A percentile compares a stretch with the other conserved stretches of the same genome.
Conservation (phyloP, 2,888 invertebrate genomes). For the Perithous albicinctus region DNA sequence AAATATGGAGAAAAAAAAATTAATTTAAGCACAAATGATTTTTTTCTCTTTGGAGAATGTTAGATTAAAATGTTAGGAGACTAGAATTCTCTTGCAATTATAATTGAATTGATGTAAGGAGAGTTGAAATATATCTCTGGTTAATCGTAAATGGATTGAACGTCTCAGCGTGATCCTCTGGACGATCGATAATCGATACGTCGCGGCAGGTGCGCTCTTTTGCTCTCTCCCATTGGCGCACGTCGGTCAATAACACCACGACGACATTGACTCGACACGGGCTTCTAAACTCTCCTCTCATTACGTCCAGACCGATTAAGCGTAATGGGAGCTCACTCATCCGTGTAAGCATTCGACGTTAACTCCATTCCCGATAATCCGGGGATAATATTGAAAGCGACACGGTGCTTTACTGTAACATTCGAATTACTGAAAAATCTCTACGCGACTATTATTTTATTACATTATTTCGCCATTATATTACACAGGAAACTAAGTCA, state of each 20-base stretch:
- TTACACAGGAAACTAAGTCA: too few species aligned
- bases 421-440: too few species aligned
- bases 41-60: too few species aligned
- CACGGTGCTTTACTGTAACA: too few species aligned
- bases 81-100: neutral
- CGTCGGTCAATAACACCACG: constrained; percentile 51
- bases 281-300: constrained; percentile 67
- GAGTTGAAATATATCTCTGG: neutral
- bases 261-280: constrained; percentile 54
- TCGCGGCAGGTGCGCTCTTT: constrained; percentile 63
- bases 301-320: constrained; percentile 74
- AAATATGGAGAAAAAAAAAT: too few species aligned
- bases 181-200: constrained; percentile 62
- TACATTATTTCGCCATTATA: too few species aligned
- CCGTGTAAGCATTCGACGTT: constrained; percentile 73
- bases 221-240: constrained; percentile 9
- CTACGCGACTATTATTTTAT: too few species aligned
- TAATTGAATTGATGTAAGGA: neutral
- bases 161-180: neutral
- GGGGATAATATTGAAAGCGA: constrained; percentile 62
- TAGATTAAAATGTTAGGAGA: neutral
- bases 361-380: constrained; percentile 69
- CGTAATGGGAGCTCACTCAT: constrained; percentile 70
- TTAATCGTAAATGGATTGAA: neutral
- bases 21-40: too few species aligned